phyloP scores from a whole-genome alignment of 2,888 invertebrate genomes.

The Euproctis similis region DNA sequence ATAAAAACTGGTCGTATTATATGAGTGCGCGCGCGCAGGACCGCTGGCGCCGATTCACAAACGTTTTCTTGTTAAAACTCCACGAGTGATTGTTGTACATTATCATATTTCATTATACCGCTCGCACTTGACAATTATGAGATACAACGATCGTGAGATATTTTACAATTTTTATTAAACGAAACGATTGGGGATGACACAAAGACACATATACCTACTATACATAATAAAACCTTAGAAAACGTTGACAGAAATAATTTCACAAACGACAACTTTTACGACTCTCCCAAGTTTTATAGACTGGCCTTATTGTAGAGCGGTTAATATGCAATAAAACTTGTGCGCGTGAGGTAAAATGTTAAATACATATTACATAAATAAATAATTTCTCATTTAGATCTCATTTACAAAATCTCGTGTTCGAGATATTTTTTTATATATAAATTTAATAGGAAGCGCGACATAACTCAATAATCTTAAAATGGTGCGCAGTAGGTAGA shows the following conservation, averaged over 20 bases:
- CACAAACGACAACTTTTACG: constrained; percentile 24
- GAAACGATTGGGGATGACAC: constrained; percentile 33
- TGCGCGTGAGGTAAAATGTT: constrained; percentile 16
- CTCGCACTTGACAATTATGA: constrained; percentile 50
- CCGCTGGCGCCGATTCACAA: constrained; percentile 54
- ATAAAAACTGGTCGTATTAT: constrained; percentile 59
- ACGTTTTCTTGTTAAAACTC: constrained; percentile 38
- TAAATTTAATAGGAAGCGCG: constrained; percentile 18
- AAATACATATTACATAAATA: constrained; percentile 12
- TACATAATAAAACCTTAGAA: constrained; percentile 16
- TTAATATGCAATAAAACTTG: constrained; percentile 16
- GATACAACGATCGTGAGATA: constrained; percentile 26
- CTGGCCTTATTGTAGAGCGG: constrained; percentile 13
- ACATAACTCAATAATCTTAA: constrained; percentile 28
- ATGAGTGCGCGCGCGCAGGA: constrained; percentile 39
- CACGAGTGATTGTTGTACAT: constrained; percentile 43
- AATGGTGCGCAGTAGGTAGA: constrained; percentile 31
- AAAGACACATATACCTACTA: too few species aligned
- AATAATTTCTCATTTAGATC: constrained; percentile 9
- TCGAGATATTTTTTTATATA: constrained; percentile 4
- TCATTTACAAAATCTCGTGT: neutral
- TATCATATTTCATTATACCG: constrained; percentile 63
- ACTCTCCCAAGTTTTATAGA: constrained; percentile 20
- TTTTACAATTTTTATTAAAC: constrained; percentile 30
- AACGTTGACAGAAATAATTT: constrained; percentile 31